phyloP scores from a whole-genome alignment of 1,140 invertebrate genomes.

The Reticulitermes speratus region DNA sequence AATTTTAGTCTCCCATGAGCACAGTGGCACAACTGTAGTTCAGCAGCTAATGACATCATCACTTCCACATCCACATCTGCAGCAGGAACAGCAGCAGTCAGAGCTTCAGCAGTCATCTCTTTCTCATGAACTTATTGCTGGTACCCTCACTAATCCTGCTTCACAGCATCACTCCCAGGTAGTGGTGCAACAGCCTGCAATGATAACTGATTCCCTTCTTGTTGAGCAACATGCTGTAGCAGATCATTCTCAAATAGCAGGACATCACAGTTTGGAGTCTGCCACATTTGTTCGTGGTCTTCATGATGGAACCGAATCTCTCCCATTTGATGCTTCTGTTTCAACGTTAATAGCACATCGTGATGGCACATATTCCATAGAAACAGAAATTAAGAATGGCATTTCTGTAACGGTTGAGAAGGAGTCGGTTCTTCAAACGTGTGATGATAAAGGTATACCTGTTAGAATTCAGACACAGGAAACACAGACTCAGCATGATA shows the following conservation, averaged over 20 bases:
- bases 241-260: neutral
- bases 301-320: neutral
- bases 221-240: neutral
- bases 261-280: neutral
- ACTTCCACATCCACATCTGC: conserved; percentile 18
- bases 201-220: neutral
- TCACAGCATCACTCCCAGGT: neutral
- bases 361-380: conserved; percentile 23
- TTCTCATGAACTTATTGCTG: neutral
- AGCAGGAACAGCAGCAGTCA: neutral
- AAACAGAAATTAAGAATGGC: neutral
- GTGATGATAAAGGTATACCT: neutral
- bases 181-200: neutral
- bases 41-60: conserved; percentile 16
- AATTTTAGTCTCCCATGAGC: conserved; percentile 19
- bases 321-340: conserved; percentile 6
- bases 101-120: neutral
- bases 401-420: neutral
- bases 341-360: conserved; percentile 18
- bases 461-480: neutral
- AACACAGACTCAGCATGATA: neutral
- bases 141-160: neutral
- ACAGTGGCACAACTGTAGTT: neutral
- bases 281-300: neutral
- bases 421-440: neutral